Evolutionary conservation across 2,113 vertebrate genomes (phyloP), one percentile per base, ranked within the genome.

Genomic region (Tinamus guttatus): DNA sequence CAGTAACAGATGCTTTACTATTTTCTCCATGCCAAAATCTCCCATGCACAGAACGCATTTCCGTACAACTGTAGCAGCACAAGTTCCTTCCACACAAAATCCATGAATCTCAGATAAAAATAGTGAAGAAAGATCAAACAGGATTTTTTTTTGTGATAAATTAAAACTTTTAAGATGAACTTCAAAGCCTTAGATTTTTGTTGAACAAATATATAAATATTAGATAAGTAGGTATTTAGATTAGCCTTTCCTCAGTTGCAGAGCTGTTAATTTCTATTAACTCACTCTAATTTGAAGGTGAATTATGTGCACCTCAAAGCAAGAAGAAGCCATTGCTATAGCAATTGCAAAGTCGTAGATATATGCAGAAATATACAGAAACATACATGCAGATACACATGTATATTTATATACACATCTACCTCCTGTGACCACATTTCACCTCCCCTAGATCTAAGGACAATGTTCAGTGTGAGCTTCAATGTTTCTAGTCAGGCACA

Each of bases 21-120:
- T 54, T 71, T 74, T 63, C 27, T 13, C 22, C 24, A 15, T 5
- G 25, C 20, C 74, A 71, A 75, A 70, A 56, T 17, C 5, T 38
- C 41, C 60, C 43, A 34, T 4, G 3, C 17, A 70, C 13, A 34
- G 25, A 88, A 49, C 14, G 40, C 7, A 38, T 24, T 32, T 64
- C 5, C 64, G 67, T 22, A 49, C 21, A 75, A 51, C 21, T 51
- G n/a, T 2, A 79, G 45, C 60, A 69, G 47, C 6, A 43, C 14
- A 30, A 64, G 19, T 17, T 32, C 36, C 76, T 40, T 18, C 10
- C 40, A 41, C 7, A 36, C 30, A 84, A 77, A 70, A 69, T 9
- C 64, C 24, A 74, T 0, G 0, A 2, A 65, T 45, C 43, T 74
- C 36, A 67, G 62, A 76, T 2, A 54, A 7, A 20, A 82, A 83